A percentile compares a stretch with the other conserved stretches of the same genome.
Conservation (phyloP, 2,888 invertebrate genomes). For the Cerceris rybyensis region DNA sequence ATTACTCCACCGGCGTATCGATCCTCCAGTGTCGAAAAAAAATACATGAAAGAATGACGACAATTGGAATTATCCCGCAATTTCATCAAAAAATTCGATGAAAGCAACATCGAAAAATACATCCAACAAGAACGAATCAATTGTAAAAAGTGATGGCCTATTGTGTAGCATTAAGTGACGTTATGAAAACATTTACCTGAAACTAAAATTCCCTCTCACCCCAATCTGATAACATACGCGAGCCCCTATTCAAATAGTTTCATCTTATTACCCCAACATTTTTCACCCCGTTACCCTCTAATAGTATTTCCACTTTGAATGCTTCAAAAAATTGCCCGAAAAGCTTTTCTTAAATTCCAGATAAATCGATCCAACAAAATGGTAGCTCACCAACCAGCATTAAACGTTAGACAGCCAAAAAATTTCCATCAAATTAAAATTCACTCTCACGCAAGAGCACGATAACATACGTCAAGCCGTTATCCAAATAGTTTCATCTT, state of each 20-base stretch:
- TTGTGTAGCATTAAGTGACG: no score
- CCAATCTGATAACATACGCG: background rate
- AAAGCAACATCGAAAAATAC: no score
- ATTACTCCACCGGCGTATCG: background rate
- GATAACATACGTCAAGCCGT: background rate
- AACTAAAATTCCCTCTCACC: background rate
- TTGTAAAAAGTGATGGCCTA: no score
- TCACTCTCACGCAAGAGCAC: background rate
- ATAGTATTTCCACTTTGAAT: conserved; percentile 32
- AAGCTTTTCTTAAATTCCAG: background rate
- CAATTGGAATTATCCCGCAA: no score
- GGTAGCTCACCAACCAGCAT: no score
- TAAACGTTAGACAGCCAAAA: background rate
- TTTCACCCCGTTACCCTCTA: conserved; percentile 51
- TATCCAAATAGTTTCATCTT: conserved; percentile 16
- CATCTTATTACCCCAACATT: conserved; percentile 32
- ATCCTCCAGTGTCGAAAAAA: no score
- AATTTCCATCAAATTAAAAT: background rate
- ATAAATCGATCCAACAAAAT: no score
- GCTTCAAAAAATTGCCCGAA: background rate
- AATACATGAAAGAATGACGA: no score
- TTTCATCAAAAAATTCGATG: no score
- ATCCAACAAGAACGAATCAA: no score
- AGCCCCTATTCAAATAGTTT: conserved; percentile 12
- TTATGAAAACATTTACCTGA: background rate